Conservation (phyloP, 2,113 vertebrate genomes). For the Rhadina sibilatrix region DNA sequence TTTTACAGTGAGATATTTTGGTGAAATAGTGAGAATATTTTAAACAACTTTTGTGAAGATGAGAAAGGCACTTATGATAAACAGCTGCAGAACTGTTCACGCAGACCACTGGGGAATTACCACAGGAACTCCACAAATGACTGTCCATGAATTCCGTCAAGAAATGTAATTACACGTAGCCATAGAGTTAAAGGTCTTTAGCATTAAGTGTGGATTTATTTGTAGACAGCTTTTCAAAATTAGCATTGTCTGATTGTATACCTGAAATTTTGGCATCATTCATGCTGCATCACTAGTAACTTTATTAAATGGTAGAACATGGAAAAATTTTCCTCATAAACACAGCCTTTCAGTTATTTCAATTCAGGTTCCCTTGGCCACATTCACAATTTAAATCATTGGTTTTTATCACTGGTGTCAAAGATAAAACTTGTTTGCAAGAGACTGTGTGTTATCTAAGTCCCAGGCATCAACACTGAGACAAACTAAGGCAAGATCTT, state of each 20-base stretch:
- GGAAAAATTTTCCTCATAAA: neutral
- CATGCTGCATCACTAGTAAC: neutral
- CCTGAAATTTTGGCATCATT: neutral
- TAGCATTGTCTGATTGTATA: neutral
- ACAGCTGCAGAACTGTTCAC: neutral
- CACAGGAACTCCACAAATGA: neutral
- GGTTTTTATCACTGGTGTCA: neutral
- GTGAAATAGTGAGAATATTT: neutral
- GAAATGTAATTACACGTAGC: neutral
- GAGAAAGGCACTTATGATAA: neutral
- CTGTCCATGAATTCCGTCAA: neutral
- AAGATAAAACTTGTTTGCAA: neutral
- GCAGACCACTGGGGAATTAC: neutral
- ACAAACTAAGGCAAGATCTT: neutral
- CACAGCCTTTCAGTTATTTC: neutral
- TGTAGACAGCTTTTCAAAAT: neutral
- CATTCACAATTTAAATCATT: neutral
- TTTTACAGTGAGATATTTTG: too few species aligned
- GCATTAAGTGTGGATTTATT: neutral
- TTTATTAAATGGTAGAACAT: neutral
- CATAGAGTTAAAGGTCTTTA: neutral
- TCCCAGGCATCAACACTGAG: neutral
- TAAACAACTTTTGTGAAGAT: neutral
- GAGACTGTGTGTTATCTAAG: neutral
- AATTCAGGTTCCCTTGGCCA: neutral